Evolutionary conservation across 2,797 vertebrate species (phyloP).

Genomic region (Danio kyathit): DNA sequence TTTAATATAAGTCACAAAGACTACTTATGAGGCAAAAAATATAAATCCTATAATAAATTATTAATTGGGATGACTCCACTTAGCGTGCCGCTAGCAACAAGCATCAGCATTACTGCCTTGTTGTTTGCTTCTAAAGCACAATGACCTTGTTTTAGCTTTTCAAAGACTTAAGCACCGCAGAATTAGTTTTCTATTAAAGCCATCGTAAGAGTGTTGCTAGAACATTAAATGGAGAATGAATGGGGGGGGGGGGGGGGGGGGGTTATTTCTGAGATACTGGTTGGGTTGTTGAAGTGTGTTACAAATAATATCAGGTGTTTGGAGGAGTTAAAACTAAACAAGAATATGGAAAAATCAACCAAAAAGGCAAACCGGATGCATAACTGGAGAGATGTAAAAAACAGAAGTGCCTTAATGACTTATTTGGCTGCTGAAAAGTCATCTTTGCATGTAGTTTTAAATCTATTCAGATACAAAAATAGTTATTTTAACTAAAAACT

Average conservation of each 20-base stretch:
- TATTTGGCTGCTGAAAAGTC: no score
- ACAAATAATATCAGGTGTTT: not conserved
- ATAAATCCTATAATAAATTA: slow-evolving; percentile 73
- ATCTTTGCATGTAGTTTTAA: no score
- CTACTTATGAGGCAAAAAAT: slow-evolving; percentile 43
- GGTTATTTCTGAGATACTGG: no score
- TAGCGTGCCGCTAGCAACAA: slow-evolving; percentile 40
- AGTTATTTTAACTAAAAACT: no score
- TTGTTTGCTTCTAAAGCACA: slow-evolving; percentile 47
- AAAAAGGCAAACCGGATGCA: not conserved
- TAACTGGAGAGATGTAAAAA: no score
- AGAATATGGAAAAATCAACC: not conserved
- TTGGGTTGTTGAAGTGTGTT: not conserved
- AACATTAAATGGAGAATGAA: slow-evolving; percentile 37
- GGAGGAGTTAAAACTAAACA: no score
- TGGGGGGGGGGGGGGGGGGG: slow-evolving; percentile 1
- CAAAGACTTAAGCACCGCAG: slow-evolving; percentile 39
- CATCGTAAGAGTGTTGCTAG: not conserved
- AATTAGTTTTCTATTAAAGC: not conserved
- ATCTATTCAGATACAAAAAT: no score
- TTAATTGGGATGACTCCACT: slow-evolving; percentile 75
- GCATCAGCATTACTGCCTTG: slow-evolving; percentile 50
- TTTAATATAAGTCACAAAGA: slow-evolving; percentile 34
- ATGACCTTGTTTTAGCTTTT: slow-evolving; percentile 39
- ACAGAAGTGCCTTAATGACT: no score